These are phyloP conservation scores for Gonioctena quinquepunctata DNA, from an alignment of 1,140 invertebrate genomes.

Conservation along the genomic window DNA sequence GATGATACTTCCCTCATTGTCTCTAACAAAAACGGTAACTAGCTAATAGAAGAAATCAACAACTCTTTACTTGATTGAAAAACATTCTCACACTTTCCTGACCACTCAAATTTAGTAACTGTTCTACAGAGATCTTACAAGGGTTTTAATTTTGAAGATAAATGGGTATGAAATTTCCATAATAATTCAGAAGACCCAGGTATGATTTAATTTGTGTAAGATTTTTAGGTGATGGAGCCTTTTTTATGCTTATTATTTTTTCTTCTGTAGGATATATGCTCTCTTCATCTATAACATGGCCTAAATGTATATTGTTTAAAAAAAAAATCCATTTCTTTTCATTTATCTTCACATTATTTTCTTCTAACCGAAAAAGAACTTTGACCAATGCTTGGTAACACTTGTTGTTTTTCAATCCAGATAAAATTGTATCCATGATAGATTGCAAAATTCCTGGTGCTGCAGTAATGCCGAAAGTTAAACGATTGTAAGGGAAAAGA, in stretches of 20 bases:
- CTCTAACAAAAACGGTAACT: too few species aligned
- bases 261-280: conserved; percentile 46
- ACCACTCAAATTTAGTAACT: conserved; percentile 44
- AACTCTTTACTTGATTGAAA: conserved; percentile 46
- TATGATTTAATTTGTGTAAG: conserved; percentile 48
- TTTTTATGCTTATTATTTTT: too few species aligned
- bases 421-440: conserved; percentile 8
- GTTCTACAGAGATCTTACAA: conserved; percentile 46
- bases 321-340: background rate
- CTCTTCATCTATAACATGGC: background rate
- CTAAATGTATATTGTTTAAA: background rate
- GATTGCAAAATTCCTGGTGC: conserved; percentile 9
- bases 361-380: background rate
- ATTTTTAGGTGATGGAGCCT: conserved; percentile 39
- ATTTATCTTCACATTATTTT: background rate
- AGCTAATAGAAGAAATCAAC: background rate
- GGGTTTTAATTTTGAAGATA: conserved; percentile 46
- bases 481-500: background rate
- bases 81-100: conserved; percentile 39
- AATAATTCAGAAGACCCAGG: conserved; percentile 53
- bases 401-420: conserved; percentile 6
- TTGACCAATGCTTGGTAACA: background rate
- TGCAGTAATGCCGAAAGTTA: background rate
- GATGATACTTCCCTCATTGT: too few species aligned
- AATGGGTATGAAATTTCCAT: conserved; percentile 51